A percentile compares a stretch with the other conserved stretches of the same genome.
phyloP scores from a whole-genome alignment of 2,888 invertebrate genomes.

The Fissipunctia ypsillon region DNA sequence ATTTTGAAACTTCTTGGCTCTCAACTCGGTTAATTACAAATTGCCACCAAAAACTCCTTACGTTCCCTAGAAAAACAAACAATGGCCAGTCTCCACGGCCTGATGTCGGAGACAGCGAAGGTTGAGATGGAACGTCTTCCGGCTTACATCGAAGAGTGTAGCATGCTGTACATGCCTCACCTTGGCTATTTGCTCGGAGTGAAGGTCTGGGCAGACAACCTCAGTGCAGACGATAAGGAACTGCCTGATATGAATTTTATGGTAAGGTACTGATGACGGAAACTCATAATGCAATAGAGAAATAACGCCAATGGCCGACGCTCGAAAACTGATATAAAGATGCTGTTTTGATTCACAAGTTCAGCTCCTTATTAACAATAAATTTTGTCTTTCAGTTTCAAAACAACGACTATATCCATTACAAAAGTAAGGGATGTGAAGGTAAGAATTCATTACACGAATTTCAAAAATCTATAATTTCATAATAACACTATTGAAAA shows the following conservation, averaged over 20 bases:
- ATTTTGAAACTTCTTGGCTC: background rate
- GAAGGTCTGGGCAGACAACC: conserved; percentile 91
- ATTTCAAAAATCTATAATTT: background rate
- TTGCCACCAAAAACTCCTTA: background rate
- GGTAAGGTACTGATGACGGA: conserved; percentile 82
- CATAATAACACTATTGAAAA: background rate
- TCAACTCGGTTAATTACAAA: background rate
- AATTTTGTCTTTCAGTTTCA: conserved; percentile 88
- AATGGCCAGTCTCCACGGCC: conserved; percentile 92
- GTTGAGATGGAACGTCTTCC: conserved; percentile 93
- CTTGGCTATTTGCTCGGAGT: conserved; percentile 95
- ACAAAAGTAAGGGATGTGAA: conserved; percentile 93
- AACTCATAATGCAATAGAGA: background rate
- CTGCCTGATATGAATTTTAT: conserved; percentile 93
- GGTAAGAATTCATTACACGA: conserved; percentile 78
- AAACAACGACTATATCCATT: conserved; percentile 92
- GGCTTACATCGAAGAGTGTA: conserved; percentile 92
- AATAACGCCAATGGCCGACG: background rate
- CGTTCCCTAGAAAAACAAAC: conserved; percentile 87
- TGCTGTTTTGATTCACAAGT: background rate
- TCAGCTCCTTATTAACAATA: background rate
- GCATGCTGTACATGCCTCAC: conserved; percentile 93
- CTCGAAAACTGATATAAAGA: background rate
- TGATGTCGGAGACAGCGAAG: conserved; percentile 93
- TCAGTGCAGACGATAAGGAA: conserved; percentile 89